Base-by-base conservation (phyloP, 37 sponge, comb jelly and placozoan species). In the Hormiphora californensis region DNA sequence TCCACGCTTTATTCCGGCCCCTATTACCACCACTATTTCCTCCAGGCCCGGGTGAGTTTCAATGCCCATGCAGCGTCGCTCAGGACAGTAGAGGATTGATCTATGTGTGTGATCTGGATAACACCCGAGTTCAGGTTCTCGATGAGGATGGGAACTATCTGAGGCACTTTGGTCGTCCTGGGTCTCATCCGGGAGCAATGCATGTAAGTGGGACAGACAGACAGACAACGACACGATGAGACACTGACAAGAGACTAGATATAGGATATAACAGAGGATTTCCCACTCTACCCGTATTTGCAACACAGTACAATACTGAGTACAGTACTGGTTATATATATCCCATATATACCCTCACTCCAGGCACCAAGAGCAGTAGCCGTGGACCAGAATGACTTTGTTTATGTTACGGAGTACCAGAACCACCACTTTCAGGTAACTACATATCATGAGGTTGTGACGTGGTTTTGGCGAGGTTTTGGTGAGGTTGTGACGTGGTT, bases 71-170 rank as follows among this genome's bases (percentile, higher is more conserved):
- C 25, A 36, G 81, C 35, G 35, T 73, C 35, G 81, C 81, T 3
- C 44, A 43, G 44, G 23, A 73, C 44, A 73, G 81, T 73, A 22
- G 36, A 1, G 81, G 81, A 1, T 17, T 36, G 3, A 12, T 73
- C 1, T 73, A 73, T 46, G 81, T 73, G 81, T 73, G 81, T 40
- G 81, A 73, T 73, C 81, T 73, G n/a, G 81, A 73, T 46, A 73
- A 73, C 81, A 73, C 40, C 25, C 81, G 81, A 0, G 38, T 73
- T 23, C 81, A 73, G 46, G 23, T 73, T 7, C 25, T 73, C 0
- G 81, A 73, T 46, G 43, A 36, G 25, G 1, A 40, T 27, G 81
- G 81, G 1, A 21, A 28, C 9, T 73, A 40, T 33, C 4, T 73
- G 28, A 3, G 81, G 25, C 81, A 73, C 28, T 73, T 73, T 19